Evolutionary conservation across 2,113 vertebrate species (phyloP).

Genomic region (Redunca redunca): DNA sequence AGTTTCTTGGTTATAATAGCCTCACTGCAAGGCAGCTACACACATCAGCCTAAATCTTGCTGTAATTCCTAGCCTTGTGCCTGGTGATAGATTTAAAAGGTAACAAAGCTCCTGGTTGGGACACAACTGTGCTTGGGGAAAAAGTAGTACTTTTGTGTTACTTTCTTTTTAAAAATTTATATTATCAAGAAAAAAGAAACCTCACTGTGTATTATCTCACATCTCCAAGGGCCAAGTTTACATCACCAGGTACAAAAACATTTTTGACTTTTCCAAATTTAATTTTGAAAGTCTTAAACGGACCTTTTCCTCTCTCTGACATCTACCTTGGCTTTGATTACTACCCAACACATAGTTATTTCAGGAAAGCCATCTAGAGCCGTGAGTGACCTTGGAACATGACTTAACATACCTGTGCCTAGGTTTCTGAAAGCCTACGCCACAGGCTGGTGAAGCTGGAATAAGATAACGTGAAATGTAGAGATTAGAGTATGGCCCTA

Average conservation of each 20-base stretch:
- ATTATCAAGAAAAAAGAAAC: neutral
- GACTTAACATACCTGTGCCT: neutral
- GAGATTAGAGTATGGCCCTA: neutral
- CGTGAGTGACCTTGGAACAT: neutral
- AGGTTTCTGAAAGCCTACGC: neutral
- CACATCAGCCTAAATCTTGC: neutral
- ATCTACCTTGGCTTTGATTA: neutral
- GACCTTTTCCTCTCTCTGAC: neutral
- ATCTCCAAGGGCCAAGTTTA: neutral
- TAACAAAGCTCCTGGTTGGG: neutral
- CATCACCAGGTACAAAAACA: neutral
- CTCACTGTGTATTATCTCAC: neutral
- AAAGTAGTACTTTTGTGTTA: neutral
- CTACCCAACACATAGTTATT: neutral
- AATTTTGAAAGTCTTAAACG: neutral
- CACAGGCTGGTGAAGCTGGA: neutral
- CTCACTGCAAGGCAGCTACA: neutral
- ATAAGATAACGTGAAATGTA: neutral
- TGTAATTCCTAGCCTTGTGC: neutral
- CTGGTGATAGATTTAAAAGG: neutral
- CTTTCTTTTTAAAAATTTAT: neutral
- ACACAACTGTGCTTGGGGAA: neutral
- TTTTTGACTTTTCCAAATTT: neutral
- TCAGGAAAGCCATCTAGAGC: neutral
- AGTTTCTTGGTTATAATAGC: neutral